Percentiles rank a stretch among this genome's conserved stretches.
phyloP scores from a whole-genome alignment of 2,113 vertebrate species.

The Lichenostomus cassidix region DNA sequence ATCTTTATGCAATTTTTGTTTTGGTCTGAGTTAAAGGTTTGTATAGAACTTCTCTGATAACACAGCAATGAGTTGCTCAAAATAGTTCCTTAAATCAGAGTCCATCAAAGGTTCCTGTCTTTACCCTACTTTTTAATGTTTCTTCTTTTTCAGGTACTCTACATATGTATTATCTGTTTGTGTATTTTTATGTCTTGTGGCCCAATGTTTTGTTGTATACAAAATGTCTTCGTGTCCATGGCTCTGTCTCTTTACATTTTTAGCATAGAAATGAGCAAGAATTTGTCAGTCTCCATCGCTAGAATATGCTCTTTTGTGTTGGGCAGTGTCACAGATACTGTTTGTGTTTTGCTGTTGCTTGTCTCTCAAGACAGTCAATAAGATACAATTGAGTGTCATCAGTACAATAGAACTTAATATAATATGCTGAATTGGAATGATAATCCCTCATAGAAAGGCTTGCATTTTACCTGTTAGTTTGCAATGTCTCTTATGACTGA shows the following conservation, averaged over 20 bases:
- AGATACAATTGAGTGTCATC: not conserved
- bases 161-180: not conserved
- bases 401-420: not conserved
- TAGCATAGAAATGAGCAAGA: not conserved
- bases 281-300: not conserved
- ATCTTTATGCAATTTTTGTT: not conserved
- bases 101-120: not conserved
- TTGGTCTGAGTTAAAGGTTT: not conserved
- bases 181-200: not conserved
- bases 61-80: not conserved
- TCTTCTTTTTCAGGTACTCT: not conserved
- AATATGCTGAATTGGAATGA: conserved; percentile 21
- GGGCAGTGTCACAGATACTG: not conserved
- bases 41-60: not conserved
- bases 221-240: not conserved
- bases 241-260: not conserved
- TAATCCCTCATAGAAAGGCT: conserved; percentile 5
- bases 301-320: not conserved
- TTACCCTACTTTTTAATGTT: not conserved
- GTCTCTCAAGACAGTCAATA: not conserved
- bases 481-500: not conserved
- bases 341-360: not conserved
- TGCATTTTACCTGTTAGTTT: conserved; percentile 54
- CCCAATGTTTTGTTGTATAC: not conserved
- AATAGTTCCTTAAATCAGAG: not conserved